These are phyloP conservation scores for Numenius phaeopus DNA, from an alignment of 2,797 vertebrate species.

Conservation along the genomic window DNA sequence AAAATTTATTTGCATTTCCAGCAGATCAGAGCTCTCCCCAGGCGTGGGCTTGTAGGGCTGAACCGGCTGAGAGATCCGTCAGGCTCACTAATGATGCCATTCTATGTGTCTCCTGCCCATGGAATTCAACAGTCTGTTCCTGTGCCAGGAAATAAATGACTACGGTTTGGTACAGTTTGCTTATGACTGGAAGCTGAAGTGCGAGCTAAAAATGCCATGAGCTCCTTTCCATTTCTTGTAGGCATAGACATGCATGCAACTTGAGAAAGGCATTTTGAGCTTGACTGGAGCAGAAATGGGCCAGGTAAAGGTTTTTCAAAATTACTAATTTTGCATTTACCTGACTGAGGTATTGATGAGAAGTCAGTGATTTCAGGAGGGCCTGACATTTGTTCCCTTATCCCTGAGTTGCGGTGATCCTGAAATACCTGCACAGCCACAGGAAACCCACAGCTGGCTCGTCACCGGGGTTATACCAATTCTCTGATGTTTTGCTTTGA, in stretches of 20 bases:
- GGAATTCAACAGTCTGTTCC: background rate
- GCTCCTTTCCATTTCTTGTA: background rate
- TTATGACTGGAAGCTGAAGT: background rate
- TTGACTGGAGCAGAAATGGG: background rate
- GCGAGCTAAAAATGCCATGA: background rate
- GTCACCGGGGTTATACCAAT: background rate
- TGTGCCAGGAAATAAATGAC: background rate
- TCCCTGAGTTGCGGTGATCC: fast-evolving
- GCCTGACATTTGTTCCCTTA: background rate
- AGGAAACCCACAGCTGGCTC: background rate
- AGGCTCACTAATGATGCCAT: background rate
- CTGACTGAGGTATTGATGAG: background rate
- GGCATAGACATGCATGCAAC: background rate
- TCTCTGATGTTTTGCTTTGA: background rate
- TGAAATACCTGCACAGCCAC: background rate
- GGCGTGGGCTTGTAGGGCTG: fast-evolving
- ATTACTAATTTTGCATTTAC: background rate
- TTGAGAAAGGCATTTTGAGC: background rate
- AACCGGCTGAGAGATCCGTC: background rate
- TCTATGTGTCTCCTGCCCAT: background rate
- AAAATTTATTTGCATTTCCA: background rate
- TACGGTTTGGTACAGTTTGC: background rate
- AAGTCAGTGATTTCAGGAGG: background rate
- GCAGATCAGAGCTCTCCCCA: background rate
- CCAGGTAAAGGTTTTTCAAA: background rate